Percentiles rank a stretch among this genome's conserved stretches.
These are phyloP conservation scores for Chelonus formosanus DNA, from an alignment of 2,888 invertebrate species.

Conservation along the genomic window DNA sequence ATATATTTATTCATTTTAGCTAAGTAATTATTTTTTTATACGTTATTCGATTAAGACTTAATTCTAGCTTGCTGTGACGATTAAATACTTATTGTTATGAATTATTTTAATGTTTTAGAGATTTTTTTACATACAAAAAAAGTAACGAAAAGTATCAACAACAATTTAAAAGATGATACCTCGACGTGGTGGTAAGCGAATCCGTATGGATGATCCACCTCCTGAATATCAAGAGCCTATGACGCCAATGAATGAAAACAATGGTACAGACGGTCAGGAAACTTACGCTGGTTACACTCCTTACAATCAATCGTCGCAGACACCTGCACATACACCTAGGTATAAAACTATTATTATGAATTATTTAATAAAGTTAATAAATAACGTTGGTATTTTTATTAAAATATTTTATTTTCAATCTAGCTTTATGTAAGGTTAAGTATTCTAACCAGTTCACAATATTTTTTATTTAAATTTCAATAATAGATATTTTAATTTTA, in stretches of 20 bases:
- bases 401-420: neutral
- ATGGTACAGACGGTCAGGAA: conserved; percentile 65
- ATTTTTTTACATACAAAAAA: neutral
- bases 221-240: conserved; percentile 84
- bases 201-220: conserved; percentile 91
- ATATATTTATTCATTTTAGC: no score
- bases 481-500: conserved; percentile 31
- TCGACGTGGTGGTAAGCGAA: conserved; percentile 86
- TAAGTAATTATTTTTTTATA: no score
- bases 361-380: neutral
- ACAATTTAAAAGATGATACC: conserved; percentile 70
- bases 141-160: neutral
- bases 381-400: neutral
- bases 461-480: no score
- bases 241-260: conserved; percentile 70
- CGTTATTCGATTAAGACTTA: no score
- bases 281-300: conserved; percentile 63
- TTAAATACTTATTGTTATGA: no score
- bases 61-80: no score
- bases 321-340: conserved; percentile 59
- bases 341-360: conserved; percentile 26
- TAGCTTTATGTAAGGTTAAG: no score
- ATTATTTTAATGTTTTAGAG: neutral
- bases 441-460: no score
- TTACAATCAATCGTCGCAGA: conserved; percentile 63